Percentiles rank a stretch among this genome's conserved stretches.
Conservation (phyloP, 2,888 invertebrate species). For the Agrotis puta region DNA sequence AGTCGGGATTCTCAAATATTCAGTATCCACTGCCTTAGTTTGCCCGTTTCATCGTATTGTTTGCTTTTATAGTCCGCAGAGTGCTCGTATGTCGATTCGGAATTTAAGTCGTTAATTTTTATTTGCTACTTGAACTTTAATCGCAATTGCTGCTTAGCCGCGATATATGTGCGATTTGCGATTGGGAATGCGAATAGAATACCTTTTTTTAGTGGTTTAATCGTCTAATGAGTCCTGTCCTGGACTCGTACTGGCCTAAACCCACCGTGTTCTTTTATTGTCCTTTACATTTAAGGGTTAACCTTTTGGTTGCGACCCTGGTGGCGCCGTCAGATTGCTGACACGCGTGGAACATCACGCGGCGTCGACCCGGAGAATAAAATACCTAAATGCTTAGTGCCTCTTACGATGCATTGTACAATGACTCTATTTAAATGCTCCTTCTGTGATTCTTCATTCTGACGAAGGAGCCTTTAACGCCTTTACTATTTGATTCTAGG, state of each 20-base stretch:
- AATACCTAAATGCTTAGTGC: neutral
- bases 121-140: constrained; percentile 6
- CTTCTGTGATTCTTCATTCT: too few species aligned
- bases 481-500: neutral
- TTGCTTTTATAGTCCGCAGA: constrained; percentile 14
- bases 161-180: neutral
- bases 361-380: too few species aligned
- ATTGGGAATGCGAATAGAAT: neutral
- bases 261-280: too few species aligned
- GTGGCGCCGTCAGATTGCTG: too few species aligned
- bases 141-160: neutral
- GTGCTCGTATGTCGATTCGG: constrained; percentile 16
- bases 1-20: constrained; percentile 49
- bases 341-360: too few species aligned
- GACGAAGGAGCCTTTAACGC: too few species aligned
- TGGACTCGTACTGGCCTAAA: too few species aligned
- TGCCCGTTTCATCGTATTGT: constrained; percentile 23
- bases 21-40: constrained; percentile 37
- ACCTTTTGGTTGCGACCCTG: too few species aligned
- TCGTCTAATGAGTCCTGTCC: too few species aligned
- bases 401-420: too few species aligned
- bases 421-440: neutral
- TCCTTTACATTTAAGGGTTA: too few species aligned
- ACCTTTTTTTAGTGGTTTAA: neutral
- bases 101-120: constrained; percentile 14